phyloP scores from a whole-genome alignment of 2,113 vertebrate species.

The Channa argus region DNA sequence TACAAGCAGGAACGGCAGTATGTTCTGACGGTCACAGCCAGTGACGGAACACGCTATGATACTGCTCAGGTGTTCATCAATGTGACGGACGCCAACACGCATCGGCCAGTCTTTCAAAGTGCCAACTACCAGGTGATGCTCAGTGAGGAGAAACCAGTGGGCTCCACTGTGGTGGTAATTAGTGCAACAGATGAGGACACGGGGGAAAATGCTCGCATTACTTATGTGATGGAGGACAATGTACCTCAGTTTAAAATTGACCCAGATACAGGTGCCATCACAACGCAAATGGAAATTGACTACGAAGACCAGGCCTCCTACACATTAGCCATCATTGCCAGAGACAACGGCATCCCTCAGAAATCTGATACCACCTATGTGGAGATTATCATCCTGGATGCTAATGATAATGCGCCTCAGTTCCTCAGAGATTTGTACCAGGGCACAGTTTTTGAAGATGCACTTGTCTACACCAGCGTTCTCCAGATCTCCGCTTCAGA shows the following conservation, averaged over 20 bases:
- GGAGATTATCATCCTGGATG: constrained; percentile 93
- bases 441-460: constrained; percentile 92
- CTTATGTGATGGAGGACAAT: constrained; percentile 93
- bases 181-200: constrained; percentile 95
- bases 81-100: constrained; percentile 96
- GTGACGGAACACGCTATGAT: constrained; percentile 92
- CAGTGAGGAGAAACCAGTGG: constrained; percentile 89
- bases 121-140: constrained; percentile 91
- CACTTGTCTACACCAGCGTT: constrained; percentile 89
- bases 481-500: constrained; percentile 95
- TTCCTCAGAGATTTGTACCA: constrained; percentile 92
- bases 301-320: constrained; percentile 95
- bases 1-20: constrained; percentile 98
- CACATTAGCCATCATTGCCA: constrained; percentile 92
- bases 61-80: constrained; percentile 95
- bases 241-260: constrained; percentile 95
- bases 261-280: constrained; percentile 90
- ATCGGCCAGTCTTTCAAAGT: constrained; percentile 95
- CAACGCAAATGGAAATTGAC: constrained; percentile 92
- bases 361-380: constrained; percentile 95
- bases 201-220: constrained; percentile 95
- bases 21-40: constrained; percentile 92
- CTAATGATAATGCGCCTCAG: constrained; percentile 91
- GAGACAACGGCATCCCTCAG: constrained; percentile 95
- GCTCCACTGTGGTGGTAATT: constrained; percentile 91